These are phyloP conservation scores for Aspidoscelis tigris DNA, from an alignment of 2,113 vertebrate genomes.

Conservation along the genomic window DNA sequence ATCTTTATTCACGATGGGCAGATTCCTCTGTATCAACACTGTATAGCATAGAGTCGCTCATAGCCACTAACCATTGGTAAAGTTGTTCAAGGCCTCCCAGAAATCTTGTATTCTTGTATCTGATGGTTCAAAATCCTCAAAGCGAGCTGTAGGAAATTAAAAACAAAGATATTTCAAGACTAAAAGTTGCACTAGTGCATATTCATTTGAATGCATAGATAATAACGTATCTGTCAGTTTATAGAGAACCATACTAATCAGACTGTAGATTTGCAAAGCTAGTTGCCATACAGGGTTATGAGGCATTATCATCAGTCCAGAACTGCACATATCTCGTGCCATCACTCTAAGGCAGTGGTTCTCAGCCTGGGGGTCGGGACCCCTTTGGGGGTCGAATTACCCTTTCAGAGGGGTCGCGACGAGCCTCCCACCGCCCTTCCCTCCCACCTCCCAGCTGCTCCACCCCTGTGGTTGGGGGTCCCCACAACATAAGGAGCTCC, in stretches of 20 bases:
- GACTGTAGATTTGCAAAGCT: background rate
- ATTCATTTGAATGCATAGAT: background rate
- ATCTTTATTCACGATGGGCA: background rate
- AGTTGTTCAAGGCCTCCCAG: slow-evolving; percentile 96
- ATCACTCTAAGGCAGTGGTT: background rate
- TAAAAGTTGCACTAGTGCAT: background rate
- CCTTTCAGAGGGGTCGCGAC: too few relatives aligned
- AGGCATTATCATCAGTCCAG: background rate
- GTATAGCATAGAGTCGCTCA: background rate
- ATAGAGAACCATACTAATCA: background rate
- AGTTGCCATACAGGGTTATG: background rate
- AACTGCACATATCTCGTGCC: background rate
- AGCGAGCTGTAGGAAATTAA: slow-evolving; percentile 81
- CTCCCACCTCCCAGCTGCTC: too few relatives aligned
- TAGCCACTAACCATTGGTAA: slow-evolving; percentile 89
- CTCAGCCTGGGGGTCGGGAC: too few relatives aligned
- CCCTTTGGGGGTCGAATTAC: too few relatives aligned
- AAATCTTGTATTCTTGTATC: slow-evolving; percentile 92
- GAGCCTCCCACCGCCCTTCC: too few relatives aligned
- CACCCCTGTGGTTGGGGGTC: too few relatives aligned
- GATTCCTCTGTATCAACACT: background rate
- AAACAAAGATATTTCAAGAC: background rate
- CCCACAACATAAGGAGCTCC: too few relatives aligned
- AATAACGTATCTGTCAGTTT: background rate
- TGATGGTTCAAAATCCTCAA: slow-evolving; percentile 91